Base-by-base conservation (phyloP, 2,888 invertebrate genomes). In the Dicycla oo region DNA sequence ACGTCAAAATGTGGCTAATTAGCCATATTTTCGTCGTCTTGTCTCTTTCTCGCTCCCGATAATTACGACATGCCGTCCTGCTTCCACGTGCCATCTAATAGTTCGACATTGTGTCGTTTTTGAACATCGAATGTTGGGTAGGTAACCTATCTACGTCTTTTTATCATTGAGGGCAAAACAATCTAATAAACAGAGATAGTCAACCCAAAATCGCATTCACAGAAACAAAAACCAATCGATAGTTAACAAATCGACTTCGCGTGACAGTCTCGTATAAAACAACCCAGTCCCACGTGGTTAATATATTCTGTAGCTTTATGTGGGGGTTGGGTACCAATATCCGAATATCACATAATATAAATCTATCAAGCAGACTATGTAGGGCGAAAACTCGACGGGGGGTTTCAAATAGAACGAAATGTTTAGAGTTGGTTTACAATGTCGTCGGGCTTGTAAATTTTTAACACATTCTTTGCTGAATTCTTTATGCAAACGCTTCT, bases 151-250 rank as follows among this genome's bases (percentile, higher is more conserved):
- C n/a, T n/a, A n/a, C n/a, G n/a, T n/a, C n/a, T n/a, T n/a, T n/a
- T n/a, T n/a, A n/a, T n/a, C n/a, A n/a, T n/a, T n/a, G n/a, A n/a
- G 10, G n/a, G 10, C 18, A 26, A 75, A 18, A 23, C 58, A 57
- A 75, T 57, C 11, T 49, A 53, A 69, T 57, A 58, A 40, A 56
- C 56, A 51, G 47, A 18, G 51, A 54, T 69, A 72, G 56, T 47
- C 58, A 49, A 69, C 51, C 69, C 49, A 65, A 76, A 82, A 51
- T 74, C 67, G 57, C n/a, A 49, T 68, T 58, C 30, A 45, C 53
- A 51, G 64, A 74, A 64, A 79, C 67, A 74, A 70, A 83, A 80
- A 70, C 73, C 61, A 77, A 82, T 84, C 74, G 69, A 82, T 84
- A 71, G 20, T 23, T 8, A 7, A 60, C 57, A 75, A 70, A 78